Conservation (phyloP, 2,888 invertebrate species). For the Melanotus villosus region DNA sequence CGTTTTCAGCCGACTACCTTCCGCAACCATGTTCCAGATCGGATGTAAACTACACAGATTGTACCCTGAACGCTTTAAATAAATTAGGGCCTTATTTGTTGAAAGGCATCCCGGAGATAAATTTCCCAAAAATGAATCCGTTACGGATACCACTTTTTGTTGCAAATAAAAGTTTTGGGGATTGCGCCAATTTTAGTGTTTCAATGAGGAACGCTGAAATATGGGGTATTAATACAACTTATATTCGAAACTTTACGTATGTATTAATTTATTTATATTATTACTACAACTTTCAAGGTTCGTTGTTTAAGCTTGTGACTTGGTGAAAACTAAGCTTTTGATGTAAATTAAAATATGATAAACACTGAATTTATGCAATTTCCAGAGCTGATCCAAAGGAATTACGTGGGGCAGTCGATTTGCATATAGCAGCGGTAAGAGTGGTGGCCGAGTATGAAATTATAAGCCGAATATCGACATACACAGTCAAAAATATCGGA, state of each 20-base stretch:
- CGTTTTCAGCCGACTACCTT: slow-evolving; percentile 9
- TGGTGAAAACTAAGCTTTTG: too few relatives aligned
- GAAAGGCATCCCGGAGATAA: slow-evolving; percentile 12
- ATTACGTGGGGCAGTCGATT: too few relatives aligned
- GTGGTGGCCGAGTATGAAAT: too few relatives aligned
- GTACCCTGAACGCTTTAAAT: neutral
- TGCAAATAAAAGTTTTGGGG: neutral
- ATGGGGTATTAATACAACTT: slow-evolving; percentile 2
- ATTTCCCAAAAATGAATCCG: slow-evolving; percentile 18
- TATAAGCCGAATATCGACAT: too few relatives aligned
- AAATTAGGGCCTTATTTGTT: slow-evolving; percentile 10
- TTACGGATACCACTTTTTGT: neutral
- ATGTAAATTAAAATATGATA: too few relatives aligned
- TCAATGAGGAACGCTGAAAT: neutral
- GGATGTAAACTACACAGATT: slow-evolving; percentile 6
- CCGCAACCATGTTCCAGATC: slow-evolving; percentile 13
- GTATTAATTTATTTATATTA: neutral
- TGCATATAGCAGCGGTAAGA: too few relatives aligned
- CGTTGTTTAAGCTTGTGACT: too few relatives aligned
- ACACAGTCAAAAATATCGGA: neutral
- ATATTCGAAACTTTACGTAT: slow-evolving; percentile 2
- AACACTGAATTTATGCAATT: too few relatives aligned
- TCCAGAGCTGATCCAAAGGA: too few relatives aligned
- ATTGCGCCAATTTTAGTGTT: neutral
- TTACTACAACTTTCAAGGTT: too few relatives aligned